Percentiles rank a stretch among this genome's conserved stretches.
Evolutionary conservation across 2,113 vertebrate genomes (phyloP).

Genomic region (Bos indicus): DNA sequence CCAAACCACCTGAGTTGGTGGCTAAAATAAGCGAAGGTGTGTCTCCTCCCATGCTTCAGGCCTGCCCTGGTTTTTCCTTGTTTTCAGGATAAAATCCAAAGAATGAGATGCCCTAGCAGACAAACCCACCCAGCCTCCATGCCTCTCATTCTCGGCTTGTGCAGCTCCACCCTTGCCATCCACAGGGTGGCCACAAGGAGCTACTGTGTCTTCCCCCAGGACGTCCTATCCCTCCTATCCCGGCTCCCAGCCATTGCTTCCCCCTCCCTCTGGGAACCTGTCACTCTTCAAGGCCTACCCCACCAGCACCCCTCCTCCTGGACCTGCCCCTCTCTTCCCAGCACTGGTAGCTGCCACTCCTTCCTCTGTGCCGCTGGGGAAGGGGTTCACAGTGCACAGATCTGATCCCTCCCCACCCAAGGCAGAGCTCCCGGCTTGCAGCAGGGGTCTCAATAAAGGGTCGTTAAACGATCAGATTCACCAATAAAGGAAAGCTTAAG

Average conservation of each 20-base stretch:
- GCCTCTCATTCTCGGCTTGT: not conserved
- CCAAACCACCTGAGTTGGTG: not conserved
- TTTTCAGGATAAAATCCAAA: not conserved
- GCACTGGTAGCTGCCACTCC: not conserved
- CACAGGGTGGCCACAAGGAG: accelerated
- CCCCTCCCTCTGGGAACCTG: not conserved
- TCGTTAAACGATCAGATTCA: not conserved
- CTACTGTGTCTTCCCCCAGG: not conserved
- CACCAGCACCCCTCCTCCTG: too few species aligned
- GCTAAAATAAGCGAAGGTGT: not conserved
- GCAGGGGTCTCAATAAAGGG: not conserved
- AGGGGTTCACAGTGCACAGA: not conserved
- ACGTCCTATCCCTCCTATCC: not conserved
- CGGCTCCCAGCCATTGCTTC: not conserved
- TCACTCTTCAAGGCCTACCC: not conserved
- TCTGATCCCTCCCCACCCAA: not conserved
- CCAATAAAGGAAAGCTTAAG: not conserved
- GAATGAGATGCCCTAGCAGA: not conserved
- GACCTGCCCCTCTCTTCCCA: not conserved
- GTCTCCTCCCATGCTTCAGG: not conserved
- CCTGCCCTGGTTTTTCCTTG: not conserved
- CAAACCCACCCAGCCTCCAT: accelerated
- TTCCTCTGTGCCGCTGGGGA: not conserved
- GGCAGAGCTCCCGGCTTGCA: not conserved
- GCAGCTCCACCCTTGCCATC: not conserved